Percentiles rank a stretch among this genome's conserved stretches.
Conservation (phyloP, 2,797 vertebrate genomes). For the Telmatherina bonti region DNA sequence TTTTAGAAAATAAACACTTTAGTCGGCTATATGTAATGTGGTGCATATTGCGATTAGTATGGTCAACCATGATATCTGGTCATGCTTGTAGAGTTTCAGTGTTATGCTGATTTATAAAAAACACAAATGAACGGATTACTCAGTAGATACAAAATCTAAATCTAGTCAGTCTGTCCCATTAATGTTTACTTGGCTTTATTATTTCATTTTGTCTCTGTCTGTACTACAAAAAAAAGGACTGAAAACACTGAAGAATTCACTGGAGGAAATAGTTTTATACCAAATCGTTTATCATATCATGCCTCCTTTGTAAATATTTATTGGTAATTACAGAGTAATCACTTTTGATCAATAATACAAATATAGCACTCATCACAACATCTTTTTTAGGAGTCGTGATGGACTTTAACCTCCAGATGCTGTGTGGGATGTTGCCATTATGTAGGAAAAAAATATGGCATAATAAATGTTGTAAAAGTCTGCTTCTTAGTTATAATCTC, state of each 20-base stretch:
- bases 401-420: too few relatives aligned
- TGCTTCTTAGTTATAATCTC: not conserved
- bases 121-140: slow-evolving; percentile 31
- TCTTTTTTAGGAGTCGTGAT: not conserved
- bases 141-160: slow-evolving; percentile 33
- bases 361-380: not conserved
- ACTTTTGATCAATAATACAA: not conserved
- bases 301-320: not conserved
- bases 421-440: too few relatives aligned
- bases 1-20: slow-evolving; percentile 5
- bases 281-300: not conserved
- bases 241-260: not conserved
- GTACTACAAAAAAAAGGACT: not conserved
- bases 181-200: not conserved
- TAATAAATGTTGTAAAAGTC: not conserved
- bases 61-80: slow-evolving; percentile 19
- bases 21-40: slow-evolving; percentile 10
- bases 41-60: slow-evolving; percentile 15
- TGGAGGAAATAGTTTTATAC: too few relatives aligned
- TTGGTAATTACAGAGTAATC: not conserved
- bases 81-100: slow-evolving; percentile 24
- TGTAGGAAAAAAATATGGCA: not conserved
- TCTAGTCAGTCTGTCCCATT: slow-evolving; percentile 11
- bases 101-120: slow-evolving; percentile 40
- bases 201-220: not conserved